phyloP scores from a whole-genome alignment of 2,797 vertebrate genomes.

The Gadopsis marmoratus region DNA sequence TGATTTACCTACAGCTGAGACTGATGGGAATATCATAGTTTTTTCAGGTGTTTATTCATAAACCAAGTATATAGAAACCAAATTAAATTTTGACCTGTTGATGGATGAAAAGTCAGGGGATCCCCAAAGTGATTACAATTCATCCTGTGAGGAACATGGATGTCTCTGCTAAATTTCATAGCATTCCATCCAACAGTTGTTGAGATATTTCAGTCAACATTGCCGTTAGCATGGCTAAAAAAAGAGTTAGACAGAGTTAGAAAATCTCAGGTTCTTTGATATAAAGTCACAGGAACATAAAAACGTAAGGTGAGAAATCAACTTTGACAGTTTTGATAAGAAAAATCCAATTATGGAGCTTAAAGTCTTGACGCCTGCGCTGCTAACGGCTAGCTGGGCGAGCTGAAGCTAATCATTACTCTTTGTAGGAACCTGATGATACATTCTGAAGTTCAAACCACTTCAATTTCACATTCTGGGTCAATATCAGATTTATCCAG shows the following conservation, averaged over 20 bases:
- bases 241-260: not conserved
- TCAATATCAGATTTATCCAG: not conserved
- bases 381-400: not conserved
- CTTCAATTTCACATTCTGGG: not conserved
- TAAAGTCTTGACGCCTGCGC: not conserved
- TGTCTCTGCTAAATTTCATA: not conserved
- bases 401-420: not conserved
- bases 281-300: not conserved
- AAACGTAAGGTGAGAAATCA: not conserved
- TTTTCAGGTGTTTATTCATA: not conserved
- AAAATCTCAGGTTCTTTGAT: not conserved
- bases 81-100: not conserved
- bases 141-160: not conserved
- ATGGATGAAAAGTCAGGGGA: not conserved
- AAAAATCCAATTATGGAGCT: not conserved
- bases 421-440: not conserved
- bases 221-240: no score
- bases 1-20: not conserved
- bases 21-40: not conserved
- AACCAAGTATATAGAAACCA: not conserved
- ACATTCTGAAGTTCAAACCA: not conserved
- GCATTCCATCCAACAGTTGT: not conserved
- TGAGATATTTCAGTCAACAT: not conserved
- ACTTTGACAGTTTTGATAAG: not conserved
- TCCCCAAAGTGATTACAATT: not conserved